phyloP scores from a whole-genome alignment of 2,797 vertebrate genomes.

The Cuniculus paca region DNA sequence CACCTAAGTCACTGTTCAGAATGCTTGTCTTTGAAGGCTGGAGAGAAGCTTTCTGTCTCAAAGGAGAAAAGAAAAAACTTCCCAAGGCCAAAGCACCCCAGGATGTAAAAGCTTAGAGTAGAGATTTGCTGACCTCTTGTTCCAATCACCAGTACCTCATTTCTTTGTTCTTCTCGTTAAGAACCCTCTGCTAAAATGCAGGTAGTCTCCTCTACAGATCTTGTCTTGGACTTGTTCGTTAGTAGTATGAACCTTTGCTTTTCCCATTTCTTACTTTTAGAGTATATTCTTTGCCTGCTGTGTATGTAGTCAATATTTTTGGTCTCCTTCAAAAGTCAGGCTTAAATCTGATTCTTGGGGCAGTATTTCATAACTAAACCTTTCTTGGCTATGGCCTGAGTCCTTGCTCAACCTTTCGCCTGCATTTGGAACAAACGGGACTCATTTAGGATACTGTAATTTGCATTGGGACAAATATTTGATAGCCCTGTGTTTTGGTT shows the following conservation, averaged over 20 bases:
- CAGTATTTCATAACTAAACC: background rate
- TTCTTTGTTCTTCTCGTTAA: conserved; percentile 72
- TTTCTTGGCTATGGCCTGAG: background rate
- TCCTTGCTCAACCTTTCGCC: background rate
- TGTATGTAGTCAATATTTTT: background rate
- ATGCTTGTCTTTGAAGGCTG: conserved; percentile 76
- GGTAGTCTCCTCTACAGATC: conserved; percentile 41
- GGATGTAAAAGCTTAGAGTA: conserved; percentile 64
- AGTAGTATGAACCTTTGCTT: conserved; percentile 36
- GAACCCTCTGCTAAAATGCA: conserved; percentile 47
- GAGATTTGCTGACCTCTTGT: conserved; percentile 69
- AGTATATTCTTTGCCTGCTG: background rate
- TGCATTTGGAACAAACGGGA: conserved; percentile 8
- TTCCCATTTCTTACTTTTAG: background rate
- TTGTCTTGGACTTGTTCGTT: conserved; percentile 12
- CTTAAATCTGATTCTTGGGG: conserved; percentile 11
- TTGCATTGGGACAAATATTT: background rate
- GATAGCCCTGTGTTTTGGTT: background rate
- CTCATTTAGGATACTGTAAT: background rate
- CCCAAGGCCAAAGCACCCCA: conserved; percentile 62
- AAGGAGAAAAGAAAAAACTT: conserved; percentile 72
- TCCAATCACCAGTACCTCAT: background rate
- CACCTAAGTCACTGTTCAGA: conserved; percentile 74
- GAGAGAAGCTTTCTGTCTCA: conserved; percentile 81
- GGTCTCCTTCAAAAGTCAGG: conserved; percentile 37